phyloP scores from a whole-genome alignment of 2,888 invertebrate species.

The Pilophorus perplexus region DNA sequence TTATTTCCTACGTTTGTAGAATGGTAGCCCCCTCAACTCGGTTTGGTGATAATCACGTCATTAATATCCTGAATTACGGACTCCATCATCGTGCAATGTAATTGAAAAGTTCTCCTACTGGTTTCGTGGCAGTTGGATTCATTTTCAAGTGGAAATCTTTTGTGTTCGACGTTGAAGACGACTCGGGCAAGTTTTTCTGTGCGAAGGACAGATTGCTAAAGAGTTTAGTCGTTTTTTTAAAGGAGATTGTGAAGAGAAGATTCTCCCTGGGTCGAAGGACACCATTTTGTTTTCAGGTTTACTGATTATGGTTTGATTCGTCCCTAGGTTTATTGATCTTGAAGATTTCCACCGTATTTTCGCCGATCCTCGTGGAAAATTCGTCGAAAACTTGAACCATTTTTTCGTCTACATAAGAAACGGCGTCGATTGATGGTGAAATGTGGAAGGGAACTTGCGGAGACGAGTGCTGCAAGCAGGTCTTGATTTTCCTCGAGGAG shows the following conservation, averaged over 20 bases:
- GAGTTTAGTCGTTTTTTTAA: neutral
- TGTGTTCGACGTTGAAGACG: neutral
- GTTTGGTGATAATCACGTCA: constrained; percentile 2
- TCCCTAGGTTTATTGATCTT: constrained; percentile 26
- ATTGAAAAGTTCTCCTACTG: neutral
- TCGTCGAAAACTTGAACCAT: neutral
- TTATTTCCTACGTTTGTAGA: neutral
- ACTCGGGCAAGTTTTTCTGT: neutral
- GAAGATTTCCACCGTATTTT: no score
- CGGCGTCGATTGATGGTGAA: constrained; percentile 10
- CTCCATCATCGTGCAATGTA: constrained; percentile 16
- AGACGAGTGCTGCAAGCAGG: constrained; percentile 46
- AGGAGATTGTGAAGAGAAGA: neutral
- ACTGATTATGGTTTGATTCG: constrained; percentile 29
- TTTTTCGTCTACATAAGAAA: constrained; percentile 3
- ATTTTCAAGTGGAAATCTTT: neutral
- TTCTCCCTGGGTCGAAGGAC: constrained; percentile 3
- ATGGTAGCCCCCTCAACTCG: neutral
- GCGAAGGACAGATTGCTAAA: neutral
- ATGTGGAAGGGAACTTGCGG: constrained; percentile 47
- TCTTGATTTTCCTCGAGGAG: constrained; percentile 45
- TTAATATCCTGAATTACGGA: constrained; percentile 4
- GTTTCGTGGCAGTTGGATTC: neutral
- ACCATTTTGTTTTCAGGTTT: constrained; percentile 41
- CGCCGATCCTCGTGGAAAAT: no score